Base-by-base conservation (phyloP, 2,888 invertebrate species). In the Campoplex nolae region DNA sequence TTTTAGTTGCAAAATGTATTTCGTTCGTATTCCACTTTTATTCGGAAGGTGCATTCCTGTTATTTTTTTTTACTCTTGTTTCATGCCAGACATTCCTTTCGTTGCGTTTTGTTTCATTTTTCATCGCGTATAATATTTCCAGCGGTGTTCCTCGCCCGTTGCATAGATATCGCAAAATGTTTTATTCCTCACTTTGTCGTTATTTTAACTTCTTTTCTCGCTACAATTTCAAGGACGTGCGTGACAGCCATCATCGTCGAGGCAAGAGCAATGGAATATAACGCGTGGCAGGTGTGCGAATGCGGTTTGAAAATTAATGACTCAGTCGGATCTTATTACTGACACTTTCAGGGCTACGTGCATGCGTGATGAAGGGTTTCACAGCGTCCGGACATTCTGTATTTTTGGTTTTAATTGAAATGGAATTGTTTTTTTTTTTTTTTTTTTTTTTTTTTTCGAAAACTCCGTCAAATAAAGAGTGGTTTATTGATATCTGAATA, bases 341-440 rank as follows among this genome's bases (percentile, higher is more conserved):
- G 82, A 82, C 84, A 87, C 87, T 87, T 84, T 32, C 75, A 82
- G 82, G 87, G 87, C 82, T 84, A 82, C 87, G 74, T 23, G 62
- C 48, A 42, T 54, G 56, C 38, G 58, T 71, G 74, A 80, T 78
- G 77, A 81, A 84, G 84, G 81, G 84, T 77, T 81, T 80, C 80
- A 51, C 73, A 68, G 42, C 42, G 32, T 70, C 65, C 74, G 54
- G 62, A 81, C 74, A 74, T 80, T 73, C 45, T 51, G 73, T 23
- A 68, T 48, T 13, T 35, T 32, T 42, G 2, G 45, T 58, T 58
- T 42, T 45, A 38, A 42, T 45, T 75, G 58, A 42, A 75, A 42
- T 56, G 58, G 1, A 28, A 62, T 45, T 6, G 3, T 38, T 38
- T 38, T 38, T 38, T 38, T 42, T 54, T 38, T 75, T 16, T 9